These are phyloP conservation scores for Choloepus hoffmanni DNA, from an alignment of 2,113 vertebrate species.

Conservation along the genomic window DNA sequence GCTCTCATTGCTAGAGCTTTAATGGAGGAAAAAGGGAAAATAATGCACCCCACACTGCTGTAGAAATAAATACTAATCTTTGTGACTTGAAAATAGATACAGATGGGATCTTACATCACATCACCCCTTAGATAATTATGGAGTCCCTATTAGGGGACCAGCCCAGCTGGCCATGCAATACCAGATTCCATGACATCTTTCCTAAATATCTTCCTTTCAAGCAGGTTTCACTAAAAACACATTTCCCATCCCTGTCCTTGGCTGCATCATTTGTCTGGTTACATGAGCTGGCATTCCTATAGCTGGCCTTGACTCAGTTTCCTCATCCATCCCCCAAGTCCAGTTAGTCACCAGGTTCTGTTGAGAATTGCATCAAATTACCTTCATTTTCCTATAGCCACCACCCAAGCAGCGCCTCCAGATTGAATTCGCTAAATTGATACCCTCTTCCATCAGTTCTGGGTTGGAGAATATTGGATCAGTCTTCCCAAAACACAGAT, in stretches of 20 bases:
- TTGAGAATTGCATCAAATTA: neutral
- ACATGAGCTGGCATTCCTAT: neutral
- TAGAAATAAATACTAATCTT: neutral
- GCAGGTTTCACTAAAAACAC: neutral
- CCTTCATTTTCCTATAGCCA: neutral
- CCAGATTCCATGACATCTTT: neutral
- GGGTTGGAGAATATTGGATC: neutral
- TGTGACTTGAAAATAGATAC: neutral
- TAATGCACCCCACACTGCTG: neutral
- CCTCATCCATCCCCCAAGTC: neutral
- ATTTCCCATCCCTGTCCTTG: neutral
- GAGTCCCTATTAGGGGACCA: neutral
- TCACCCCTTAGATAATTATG: neutral
- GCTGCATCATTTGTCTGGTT: neutral
- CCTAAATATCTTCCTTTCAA: neutral
- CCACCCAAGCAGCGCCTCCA: neutral
- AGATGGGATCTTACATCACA: neutral
- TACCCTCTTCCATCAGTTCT: neutral
- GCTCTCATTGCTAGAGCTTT: slow-evolving; percentile 7
- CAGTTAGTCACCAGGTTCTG: neutral
- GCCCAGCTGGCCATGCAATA: neutral
- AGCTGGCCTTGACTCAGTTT: neutral
- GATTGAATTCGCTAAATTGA: neutral
- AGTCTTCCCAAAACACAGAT: neutral
- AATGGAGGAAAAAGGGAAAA: neutral